Evolutionary conservation across 2,113 vertebrate genomes (phyloP).

Genomic region (Sceloporus tristichus): DNA sequence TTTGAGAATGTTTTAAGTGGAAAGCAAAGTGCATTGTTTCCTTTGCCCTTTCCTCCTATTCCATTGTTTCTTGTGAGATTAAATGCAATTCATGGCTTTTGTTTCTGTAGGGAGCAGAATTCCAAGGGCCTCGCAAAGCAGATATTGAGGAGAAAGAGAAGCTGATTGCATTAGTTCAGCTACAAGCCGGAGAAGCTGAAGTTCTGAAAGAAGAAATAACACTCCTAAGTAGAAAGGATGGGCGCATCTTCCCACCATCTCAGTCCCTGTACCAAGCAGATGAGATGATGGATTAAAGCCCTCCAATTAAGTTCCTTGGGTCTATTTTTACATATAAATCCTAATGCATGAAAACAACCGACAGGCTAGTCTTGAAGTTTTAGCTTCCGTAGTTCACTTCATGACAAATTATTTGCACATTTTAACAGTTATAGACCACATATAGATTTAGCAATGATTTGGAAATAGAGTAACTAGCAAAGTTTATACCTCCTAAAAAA

Average conservation of each 20-base stretch:
- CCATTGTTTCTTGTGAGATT: neutral
- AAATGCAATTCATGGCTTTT: slow-evolving; percentile 21
- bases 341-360: neutral
- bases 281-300: slow-evolving; percentile 18
- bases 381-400: neutral
- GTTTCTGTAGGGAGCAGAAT: slow-evolving; percentile 78
- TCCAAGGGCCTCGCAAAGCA: slow-evolving; percentile 68
- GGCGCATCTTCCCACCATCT: slow-evolving; percentile 73
- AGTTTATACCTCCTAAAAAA: neutral
- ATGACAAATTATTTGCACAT: neutral
- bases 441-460: neutral
- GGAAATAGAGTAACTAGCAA: neutral
- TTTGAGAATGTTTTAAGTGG: neutral
- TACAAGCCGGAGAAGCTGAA: slow-evolving; percentile 62
- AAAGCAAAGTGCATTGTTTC: neutral
- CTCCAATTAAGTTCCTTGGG: neutral
- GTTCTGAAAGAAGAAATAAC: slow-evolving; percentile 80
- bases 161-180: slow-evolving; percentile 76
- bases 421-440: neutral
- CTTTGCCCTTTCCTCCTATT: neutral
- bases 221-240: slow-evolving; percentile 76
- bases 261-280: slow-evolving; percentile 26
- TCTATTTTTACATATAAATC: neutral
- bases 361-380: neutral
- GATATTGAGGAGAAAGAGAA: slow-evolving; percentile 72